Base-by-base conservation (phyloP, 2,888 invertebrate genomes). In the Lepidonotus clava region DNA sequence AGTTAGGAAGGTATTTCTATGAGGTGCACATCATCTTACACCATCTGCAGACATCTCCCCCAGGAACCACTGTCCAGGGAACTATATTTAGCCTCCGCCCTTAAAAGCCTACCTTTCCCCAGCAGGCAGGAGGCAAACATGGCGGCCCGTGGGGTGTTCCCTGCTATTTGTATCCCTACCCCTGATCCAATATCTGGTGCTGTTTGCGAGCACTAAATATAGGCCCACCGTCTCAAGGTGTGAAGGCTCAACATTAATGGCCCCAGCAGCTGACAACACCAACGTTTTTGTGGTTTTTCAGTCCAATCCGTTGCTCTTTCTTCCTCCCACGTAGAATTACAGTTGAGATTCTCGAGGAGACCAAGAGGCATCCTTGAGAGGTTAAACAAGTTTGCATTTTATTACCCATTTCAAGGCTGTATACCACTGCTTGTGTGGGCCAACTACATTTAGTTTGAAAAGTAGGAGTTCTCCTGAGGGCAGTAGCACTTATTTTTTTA, bases 101-200 rank as follows among this genome's bases (percentile, higher is more conserved):
- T 61, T 61, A n/a, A 61, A 61, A 61, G 61, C 24, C 28, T 61
- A 32, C 4, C 61, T 24, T 61, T 32, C 24, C 61, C 24, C 28
- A 61, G n/a, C 61, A 32, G 28, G 28, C 61, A 61, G 61, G 61
- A n/a, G n/a, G 61, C 28, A 61, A 61, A 61, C 61, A 61, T 61
- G 61, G 28, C 18, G 46, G 18, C 46, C 6, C 8, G 8, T 11
- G 6, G 46, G 6, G 28, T 28, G 61, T 4, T 61, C 24, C 11
- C 61, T 11, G 61, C 2, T 61, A 61, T 61, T 61, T 61, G 61
- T 24, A 61, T 61, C 61, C 28, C n/a, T 18, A 18, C 61, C 28
- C 61, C 28, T 61, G 61, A 61, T 61, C 61, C 61, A 61, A 61
- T 61, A 61, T 61, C 11, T 1, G 24, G 28, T 1, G 28, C 61